Base-by-base conservation (phyloP, 2,797 vertebrate species). In the Pogoniulus pusillus region DNA sequence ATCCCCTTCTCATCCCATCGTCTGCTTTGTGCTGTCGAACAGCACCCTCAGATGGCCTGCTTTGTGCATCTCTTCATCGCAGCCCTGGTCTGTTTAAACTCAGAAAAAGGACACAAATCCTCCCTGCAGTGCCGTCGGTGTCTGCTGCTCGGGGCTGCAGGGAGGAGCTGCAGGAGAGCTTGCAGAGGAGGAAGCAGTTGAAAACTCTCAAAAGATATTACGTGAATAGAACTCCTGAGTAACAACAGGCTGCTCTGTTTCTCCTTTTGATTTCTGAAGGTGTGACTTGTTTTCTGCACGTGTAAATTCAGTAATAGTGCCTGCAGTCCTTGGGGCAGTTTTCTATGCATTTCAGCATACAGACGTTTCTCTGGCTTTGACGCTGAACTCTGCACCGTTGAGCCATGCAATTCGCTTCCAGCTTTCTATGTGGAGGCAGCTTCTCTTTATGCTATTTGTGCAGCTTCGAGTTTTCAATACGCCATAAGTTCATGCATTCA, bases 31-130 rank as follows among this genome's bases (percentile, higher is more conserved):
- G 15, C 6, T 89, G 93, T 93, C 57, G 1, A 94, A 95, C 59
- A 95, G 93, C 95, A 94, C 94, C 94, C 94, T 95, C 94, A 94
- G 80, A 96, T 76, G 91, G 93, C 32, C 85, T 83, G 3, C 71
- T 87, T 76, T 69, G 85, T 64, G 79, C 24, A 35, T 82, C 71
- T 75, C 53, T 51, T 49, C 45, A 73, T 75, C 55, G 54, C 32
- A 53, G n/a, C 58, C 30, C n/a, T 82, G 66, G 73, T 77, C 26
- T 51, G 55, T 49, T 30, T 70, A 81, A 81, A 27, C 85, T 53
- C 49, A 47, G 58, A 65, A 63, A 55, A 86, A 82, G 54, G 57
- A 89, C 77, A 62, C 17, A 74, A 73, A 85, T 32, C n/a, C 23
- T 60, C n/a, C 30, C 15, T 35, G 82, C 58, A 78, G 9, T 23